Evolutionary conservation across 2,888 invertebrate species (phyloP).

Genomic region (Epinotia nisella): DNA sequence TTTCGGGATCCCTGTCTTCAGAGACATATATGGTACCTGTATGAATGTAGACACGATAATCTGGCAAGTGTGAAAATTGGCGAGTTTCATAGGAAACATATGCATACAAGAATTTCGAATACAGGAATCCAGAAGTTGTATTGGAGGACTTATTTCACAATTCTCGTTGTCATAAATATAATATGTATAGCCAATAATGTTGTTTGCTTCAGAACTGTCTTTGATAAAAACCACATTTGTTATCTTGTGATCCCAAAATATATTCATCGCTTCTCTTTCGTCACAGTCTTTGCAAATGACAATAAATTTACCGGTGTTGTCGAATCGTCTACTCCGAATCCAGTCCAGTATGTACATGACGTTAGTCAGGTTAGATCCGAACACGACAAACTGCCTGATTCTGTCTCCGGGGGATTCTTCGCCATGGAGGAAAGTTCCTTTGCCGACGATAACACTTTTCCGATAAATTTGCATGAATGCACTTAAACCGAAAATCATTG

Average conservation of each 20-base stretch:
- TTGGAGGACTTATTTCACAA: slow-evolving; percentile 60
- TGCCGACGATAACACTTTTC: slow-evolving; percentile 60
- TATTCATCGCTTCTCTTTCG: slow-evolving; percentile 57
- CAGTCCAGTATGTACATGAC: slow-evolving; percentile 58
- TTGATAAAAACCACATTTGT: slow-evolving; percentile 67
- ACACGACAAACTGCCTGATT: slow-evolving; percentile 62
- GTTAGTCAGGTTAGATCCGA: slow-evolving; percentile 57
- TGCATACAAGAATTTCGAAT: slow-evolving; percentile 20
- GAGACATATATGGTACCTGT: slow-evolving; percentile 67
- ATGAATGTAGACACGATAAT: slow-evolving; percentile 67
- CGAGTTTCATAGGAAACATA: slow-evolving; percentile 63
- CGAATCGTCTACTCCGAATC: slow-evolving; percentile 59
- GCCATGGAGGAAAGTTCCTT: slow-evolving; percentile 53
- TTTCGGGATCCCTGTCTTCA: slow-evolving; percentile 55
- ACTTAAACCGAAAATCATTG: slow-evolving; percentile 58
- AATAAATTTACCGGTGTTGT: slow-evolving; percentile 69
- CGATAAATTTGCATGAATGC: slow-evolving; percentile 61
- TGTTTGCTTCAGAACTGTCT: slow-evolving; percentile 37
- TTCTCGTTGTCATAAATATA: slow-evolving; percentile 61
- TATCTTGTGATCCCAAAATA: slow-evolving; percentile 67
- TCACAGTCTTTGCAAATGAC: slow-evolving; percentile 68
- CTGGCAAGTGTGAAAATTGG: slow-evolving; percentile 64
- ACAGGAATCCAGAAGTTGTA: slow-evolving; percentile 52
- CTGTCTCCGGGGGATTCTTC: slow-evolving; percentile 44
- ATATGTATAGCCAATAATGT: slow-evolving; percentile 55